A percentile compares a stretch with the other conserved stretches of the same genome.
Conservation (phyloP, 2,888 invertebrate genomes). For the Dynastes tityus region DNA sequence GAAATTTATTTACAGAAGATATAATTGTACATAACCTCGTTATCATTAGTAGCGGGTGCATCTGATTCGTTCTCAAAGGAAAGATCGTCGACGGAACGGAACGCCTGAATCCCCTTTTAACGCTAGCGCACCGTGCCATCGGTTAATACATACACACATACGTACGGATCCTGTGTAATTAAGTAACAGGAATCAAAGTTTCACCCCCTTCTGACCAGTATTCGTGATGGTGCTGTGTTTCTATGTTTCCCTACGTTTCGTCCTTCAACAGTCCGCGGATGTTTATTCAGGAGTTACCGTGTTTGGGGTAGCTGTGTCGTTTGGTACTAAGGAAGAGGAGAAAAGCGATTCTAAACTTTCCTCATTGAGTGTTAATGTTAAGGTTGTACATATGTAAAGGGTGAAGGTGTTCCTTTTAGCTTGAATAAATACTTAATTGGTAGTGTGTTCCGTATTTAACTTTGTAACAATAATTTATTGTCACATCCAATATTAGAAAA, state of each 20-base stretch:
- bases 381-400: neutral
- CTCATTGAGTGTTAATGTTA: slow-evolving; percentile 21
- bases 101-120: slow-evolving; percentile 48
- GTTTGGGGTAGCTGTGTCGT: slow-evolving; percentile 22
- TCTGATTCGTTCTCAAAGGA: slow-evolving; percentile 68
- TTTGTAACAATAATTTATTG: no score
- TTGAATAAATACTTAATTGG: no score
- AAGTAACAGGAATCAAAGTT: slow-evolving; percentile 72
- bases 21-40: slow-evolving; percentile 71
- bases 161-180: slow-evolving; percentile 67
- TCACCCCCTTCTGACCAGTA: slow-evolving; percentile 63
- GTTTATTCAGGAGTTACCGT: slow-evolving; percentile 67
- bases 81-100: slow-evolving; percentile 52
- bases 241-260: slow-evolving; percentile 21
- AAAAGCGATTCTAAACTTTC: slow-evolving; percentile 24
- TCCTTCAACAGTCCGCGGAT: slow-evolving; percentile 54
- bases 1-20: slow-evolving; percentile 57
- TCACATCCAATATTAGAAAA: no score
- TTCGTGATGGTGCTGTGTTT: neutral
- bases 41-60: slow-evolving; percentile 69
- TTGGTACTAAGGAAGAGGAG: slow-evolving; percentile 1
- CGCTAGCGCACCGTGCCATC: slow-evolving; percentile 54
- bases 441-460: no score
- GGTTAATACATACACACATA: slow-evolving; percentile 40
- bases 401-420: no score